Percentiles rank a stretch among this genome's conserved stretches.
Evolutionary conservation across 1,140 invertebrate genomes (phyloP).

Genomic region (Heterodera schachtii): DNA sequence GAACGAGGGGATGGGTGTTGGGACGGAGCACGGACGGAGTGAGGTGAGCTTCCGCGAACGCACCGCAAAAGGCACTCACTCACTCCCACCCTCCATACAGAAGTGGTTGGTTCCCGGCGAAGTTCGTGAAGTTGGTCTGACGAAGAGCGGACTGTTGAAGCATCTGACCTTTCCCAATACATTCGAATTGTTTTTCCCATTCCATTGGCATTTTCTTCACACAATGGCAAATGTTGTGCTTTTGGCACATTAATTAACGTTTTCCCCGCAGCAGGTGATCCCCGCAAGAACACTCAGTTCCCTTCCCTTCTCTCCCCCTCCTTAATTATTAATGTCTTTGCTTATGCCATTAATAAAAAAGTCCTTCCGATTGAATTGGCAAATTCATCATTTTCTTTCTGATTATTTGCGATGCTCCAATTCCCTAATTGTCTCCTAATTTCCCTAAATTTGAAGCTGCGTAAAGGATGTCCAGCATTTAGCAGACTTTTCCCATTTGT

Average conservation of each 20-base stretch:
- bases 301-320: background rate
- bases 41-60: background rate
- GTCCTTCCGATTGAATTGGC: too few relatives aligned
- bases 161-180: background rate
- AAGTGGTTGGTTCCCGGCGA: slow-evolving; percentile 35
- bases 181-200: background rate
- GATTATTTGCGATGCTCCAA: too few relatives aligned
- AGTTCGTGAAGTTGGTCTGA: slow-evolving; percentile 29
- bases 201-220: background rate
- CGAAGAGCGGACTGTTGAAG: background rate
- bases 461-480: background rate
- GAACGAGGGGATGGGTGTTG: slow-evolving; percentile 30
- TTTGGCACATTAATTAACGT: too few relatives aligned
- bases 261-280: too few relatives aligned
- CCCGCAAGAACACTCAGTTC: too few relatives aligned
- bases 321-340: background rate
- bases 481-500: background rate
- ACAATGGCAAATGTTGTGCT: background rate
- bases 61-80: background rate
- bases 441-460: too few relatives aligned
- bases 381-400: too few relatives aligned
- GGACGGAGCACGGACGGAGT: slow-evolving; percentile 23
- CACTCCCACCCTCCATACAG: background rate
- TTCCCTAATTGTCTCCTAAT: too few relatives aligned
- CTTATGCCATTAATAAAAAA: background rate